phyloP scores from a whole-genome alignment of 2,888 invertebrate genomes.

The Drosophila lutescens region DNA sequence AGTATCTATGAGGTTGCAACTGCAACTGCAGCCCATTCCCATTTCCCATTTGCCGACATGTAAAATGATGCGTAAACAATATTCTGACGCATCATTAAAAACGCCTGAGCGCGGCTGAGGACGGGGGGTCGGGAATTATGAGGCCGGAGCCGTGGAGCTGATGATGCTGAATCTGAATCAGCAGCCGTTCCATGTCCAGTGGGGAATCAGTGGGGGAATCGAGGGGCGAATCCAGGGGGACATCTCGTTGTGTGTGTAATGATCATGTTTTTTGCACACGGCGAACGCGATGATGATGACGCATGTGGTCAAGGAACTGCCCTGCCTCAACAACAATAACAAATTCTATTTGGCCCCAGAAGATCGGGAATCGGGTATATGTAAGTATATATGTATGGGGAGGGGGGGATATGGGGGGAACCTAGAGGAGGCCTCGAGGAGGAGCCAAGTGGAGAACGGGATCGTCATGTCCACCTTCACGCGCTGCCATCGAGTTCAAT shows the following conservation, averaged over 20 bases:
- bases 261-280: conserved; percentile 59
- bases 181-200: conserved; percentile 54
- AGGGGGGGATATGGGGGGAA: background rate
- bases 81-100: conserved; percentile 80
- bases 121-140: background rate
- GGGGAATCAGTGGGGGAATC: background rate
- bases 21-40: conserved; percentile 33
- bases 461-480: conserved; percentile 71
- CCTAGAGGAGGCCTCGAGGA: background rate
- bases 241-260: conserved; percentile 28
- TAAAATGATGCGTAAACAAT: conserved; percentile 80
- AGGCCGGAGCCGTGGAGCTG: conserved; percentile 27
- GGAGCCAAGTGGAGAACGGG: conserved; percentile 31
- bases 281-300: conserved; percentile 75
- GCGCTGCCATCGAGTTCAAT: conserved; percentile 68
- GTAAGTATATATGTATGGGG: conserved; percentile 1
- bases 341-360: conserved; percentile 60
- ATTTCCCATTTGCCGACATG: conserved; percentile 64
- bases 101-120: conserved; percentile 59
- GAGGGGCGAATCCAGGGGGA: conserved; percentile 44
- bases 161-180: conserved; percentile 31
- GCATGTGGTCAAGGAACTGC: conserved; percentile 64
- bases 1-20: conserved; percentile 21
- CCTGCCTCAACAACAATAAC: conserved; percentile 68
- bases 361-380: conserved; percentile 13